Conservation (phyloP, 2,113 vertebrate species). For the Artemisiospiza belli region DNA sequence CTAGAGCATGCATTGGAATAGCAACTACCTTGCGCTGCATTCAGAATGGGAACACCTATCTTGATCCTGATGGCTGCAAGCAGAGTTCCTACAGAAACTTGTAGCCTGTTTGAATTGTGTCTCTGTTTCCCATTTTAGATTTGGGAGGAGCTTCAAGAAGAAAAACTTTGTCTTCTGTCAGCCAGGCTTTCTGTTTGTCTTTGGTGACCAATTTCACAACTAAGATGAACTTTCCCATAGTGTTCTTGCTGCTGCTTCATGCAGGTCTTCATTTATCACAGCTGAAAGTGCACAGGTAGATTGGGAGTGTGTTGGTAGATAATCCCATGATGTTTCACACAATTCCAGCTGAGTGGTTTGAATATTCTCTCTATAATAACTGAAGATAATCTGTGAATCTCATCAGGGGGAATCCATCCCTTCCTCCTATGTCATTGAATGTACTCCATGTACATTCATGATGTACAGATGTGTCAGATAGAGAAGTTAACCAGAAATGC, state of each 20-base stretch:
- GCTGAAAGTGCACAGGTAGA: neutral
- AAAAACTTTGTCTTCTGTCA: neutral
- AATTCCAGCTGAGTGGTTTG: neutral
- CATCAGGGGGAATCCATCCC: neutral
- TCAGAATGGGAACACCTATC: neutral
- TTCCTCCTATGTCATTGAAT: neutral
- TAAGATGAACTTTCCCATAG: neutral
- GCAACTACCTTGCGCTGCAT: neutral
- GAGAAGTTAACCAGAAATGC: neutral
- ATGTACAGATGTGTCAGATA: fast-evolving
- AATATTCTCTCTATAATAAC: neutral
- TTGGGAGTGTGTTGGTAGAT: neutral
- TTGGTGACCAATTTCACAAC: neutral
- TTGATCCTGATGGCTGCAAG: neutral
- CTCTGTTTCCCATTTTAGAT: neutral
- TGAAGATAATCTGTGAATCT: neutral
- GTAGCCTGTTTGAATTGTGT: neutral
- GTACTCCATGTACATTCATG: neutral
- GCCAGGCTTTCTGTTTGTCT: neutral
- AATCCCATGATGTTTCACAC: neutral
- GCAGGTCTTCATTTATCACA: neutral
- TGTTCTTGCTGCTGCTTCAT: neutral
- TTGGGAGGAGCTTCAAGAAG: neutral
- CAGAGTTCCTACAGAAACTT: neutral
- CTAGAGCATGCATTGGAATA: neutral